These are phyloP conservation scores for Lasiurus borealis DNA, from an alignment of 2,113 vertebrate genomes.

Conservation along the genomic window DNA sequence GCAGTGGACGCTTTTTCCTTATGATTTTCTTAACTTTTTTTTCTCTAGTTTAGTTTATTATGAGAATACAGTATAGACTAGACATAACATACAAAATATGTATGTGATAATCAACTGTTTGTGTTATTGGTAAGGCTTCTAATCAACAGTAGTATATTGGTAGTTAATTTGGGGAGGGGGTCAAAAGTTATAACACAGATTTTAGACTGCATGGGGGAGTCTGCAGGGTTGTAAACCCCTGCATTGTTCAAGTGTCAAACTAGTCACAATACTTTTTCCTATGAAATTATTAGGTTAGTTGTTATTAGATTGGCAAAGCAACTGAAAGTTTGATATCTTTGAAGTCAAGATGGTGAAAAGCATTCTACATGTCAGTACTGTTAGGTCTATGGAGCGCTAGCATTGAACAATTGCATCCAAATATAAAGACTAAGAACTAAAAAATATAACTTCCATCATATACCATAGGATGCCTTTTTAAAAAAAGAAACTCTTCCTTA, in stretches of 20 bases:
- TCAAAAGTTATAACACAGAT: neutral
- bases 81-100: neutral
- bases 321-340: neutral
- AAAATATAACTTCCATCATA: neutral
- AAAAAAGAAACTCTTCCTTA: neutral
- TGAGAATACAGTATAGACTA: neutral
- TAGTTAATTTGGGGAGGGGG: neutral
- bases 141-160: neutral
- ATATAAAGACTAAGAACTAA: neutral
- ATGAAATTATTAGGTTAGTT: constrained; percentile 22
- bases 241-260: neutral
- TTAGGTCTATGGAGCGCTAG: neutral
- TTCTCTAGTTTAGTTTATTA: neutral
- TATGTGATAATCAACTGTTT: too few species aligned
- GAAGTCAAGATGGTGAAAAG: constrained; percentile 28
- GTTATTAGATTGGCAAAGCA: neutral
- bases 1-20: neutral
- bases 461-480: neutral
- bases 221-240: neutral
- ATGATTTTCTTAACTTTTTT: neutral
- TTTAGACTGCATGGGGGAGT: neutral
- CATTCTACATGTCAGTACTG: neutral
- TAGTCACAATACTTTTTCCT: constrained; percentile 1
- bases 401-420: constrained; percentile 3
- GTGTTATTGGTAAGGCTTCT: too few species aligned